These are phyloP conservation scores for Rousettus leschenaultii DNA, from an alignment of 2,113 vertebrate species.

Conservation along the genomic window DNA sequence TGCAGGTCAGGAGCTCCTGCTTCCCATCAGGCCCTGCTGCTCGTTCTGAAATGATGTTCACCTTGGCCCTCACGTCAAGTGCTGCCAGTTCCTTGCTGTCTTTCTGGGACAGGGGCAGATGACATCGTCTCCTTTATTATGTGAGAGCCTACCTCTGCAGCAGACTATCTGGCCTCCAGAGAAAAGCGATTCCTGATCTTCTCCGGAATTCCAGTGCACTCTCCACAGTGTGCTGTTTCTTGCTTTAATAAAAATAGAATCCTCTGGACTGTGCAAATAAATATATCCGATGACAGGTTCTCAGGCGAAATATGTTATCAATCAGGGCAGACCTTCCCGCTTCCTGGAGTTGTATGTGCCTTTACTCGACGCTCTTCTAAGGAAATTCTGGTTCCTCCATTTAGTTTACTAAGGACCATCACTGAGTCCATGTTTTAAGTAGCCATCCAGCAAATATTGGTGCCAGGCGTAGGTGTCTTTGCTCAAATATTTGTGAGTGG, in stretches of 20 bases:
- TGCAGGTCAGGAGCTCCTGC: background rate
- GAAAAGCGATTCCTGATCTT: background rate
- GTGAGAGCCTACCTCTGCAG: background rate
- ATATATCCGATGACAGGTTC: background rate
- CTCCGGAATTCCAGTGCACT: background rate
- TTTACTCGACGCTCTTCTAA: background rate
- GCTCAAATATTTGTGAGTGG: background rate
- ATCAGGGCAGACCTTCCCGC: background rate
- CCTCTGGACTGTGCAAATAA: background rate
- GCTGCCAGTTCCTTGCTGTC: background rate
- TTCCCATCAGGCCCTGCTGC: background rate
- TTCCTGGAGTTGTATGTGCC: background rate
- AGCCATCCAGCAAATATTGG: background rate
- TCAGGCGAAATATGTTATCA: background rate
- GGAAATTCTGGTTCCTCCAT: background rate
- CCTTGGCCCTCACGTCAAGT: background rate
- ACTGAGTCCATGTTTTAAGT: background rate
- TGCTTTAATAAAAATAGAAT: background rate
- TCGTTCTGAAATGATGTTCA: background rate
- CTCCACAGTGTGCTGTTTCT: background rate
- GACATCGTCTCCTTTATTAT: accelerated
- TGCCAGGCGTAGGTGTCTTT: background rate
- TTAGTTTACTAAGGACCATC: background rate
- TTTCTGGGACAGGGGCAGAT: background rate
- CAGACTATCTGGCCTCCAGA: background rate